A percentile compares a stretch with the other conserved stretches of the same genome.
These are phyloP conservation scores for Alauda arvensis DNA, from an alignment of 2,797 vertebrate genomes.

Conservation along the genomic window DNA sequence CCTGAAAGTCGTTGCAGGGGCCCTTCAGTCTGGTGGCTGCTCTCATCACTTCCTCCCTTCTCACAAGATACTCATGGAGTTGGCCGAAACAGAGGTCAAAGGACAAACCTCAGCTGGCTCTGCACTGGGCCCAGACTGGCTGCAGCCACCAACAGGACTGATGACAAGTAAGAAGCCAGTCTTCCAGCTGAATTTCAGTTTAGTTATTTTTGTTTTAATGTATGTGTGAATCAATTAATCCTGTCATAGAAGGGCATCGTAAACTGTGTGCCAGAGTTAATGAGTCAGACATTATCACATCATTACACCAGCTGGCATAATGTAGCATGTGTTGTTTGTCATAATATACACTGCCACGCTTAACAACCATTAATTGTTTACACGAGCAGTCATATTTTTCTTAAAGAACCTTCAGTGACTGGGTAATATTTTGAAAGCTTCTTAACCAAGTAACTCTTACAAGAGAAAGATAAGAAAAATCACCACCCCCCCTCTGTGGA, in stretches of 20 bases:
- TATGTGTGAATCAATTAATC: slow-evolving; percentile 98
- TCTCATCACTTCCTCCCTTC: background rate
- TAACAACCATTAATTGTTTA: slow-evolving; percentile 93
- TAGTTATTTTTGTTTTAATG: slow-evolving; percentile 97
- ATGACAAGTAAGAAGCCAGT: slow-evolving; percentile 83
- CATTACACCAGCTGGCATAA: slow-evolving; percentile 97
- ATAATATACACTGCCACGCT: slow-evolving; percentile 94
- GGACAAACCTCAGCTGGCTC: background rate
- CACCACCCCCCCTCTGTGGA: background rate
- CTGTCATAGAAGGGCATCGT: slow-evolving; percentile 92
- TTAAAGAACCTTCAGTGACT: slow-evolving; percentile 79
- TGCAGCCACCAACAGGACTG: slow-evolving; percentile 72
- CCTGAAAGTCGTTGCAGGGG: background rate
- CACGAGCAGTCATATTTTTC: slow-evolving; percentile 83
- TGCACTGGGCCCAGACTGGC: background rate
- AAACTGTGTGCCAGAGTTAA: slow-evolving; percentile 98
- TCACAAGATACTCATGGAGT: background rate
- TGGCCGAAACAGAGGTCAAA: slow-evolving; percentile 12
- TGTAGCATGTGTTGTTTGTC: slow-evolving; percentile 98
- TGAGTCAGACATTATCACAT: slow-evolving; percentile 97
- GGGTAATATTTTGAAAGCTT: slow-evolving; percentile 77
- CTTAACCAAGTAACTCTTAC: slow-evolving; percentile 57
- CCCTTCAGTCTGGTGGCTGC: background rate
- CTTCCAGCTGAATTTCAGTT: slow-evolving; percentile 89
- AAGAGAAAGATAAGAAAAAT: slow-evolving; percentile 39